These are phyloP conservation scores for Cyprinodon diabolis DNA, from an alignment of 2,797 vertebrate species.

Conservation along the genomic window DNA sequence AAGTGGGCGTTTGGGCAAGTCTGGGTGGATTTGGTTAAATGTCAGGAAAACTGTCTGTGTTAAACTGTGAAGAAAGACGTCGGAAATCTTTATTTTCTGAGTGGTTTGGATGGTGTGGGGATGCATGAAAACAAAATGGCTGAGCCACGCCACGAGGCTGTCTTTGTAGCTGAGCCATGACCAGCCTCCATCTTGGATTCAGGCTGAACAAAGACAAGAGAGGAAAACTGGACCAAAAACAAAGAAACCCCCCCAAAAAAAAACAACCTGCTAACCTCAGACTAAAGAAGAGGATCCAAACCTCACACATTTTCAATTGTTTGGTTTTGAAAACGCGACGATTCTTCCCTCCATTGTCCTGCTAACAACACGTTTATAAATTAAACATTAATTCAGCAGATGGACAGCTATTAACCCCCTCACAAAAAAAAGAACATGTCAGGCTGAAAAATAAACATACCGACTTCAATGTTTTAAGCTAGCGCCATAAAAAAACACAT, in stretches of 20 bases:
- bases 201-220: conserved; percentile 56
- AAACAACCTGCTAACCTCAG: background rate
- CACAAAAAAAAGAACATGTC: no score
- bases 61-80: background rate
- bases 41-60: background rate
- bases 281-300: background rate
- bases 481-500: background rate
- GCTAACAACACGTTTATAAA: background rate
- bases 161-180: conserved; percentile 54
- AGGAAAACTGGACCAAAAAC: background rate
- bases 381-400: background rate
- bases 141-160: conserved; percentile 47
- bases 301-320: background rate
- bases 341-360: background rate
- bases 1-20: background rate
- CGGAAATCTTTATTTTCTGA: conserved; percentile 5
- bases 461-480: background rate
- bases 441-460: no score
- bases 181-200: conserved; percentile 74
- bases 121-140: conserved; percentile 72
- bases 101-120: background rate
- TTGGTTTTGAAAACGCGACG: background rate
- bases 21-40: background rate
- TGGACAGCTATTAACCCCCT: background rate
- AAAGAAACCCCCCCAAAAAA: background rate